Base-by-base conservation (phyloP, 1,140 invertebrate species). In the Daktulosphaira vitifoliae region DNA sequence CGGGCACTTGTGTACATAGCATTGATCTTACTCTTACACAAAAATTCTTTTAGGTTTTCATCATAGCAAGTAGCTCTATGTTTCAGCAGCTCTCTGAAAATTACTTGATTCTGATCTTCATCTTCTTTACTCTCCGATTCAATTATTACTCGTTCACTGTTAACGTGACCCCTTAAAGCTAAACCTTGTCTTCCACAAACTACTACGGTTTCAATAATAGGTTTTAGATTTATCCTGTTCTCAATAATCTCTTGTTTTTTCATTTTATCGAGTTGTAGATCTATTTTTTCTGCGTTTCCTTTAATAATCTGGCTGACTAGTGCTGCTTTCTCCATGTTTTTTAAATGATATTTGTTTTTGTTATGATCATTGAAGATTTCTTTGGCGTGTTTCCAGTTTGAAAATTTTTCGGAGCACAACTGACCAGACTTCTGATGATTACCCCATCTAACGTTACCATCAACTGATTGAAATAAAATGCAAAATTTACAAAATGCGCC, bases 61-160 rank as follows among this genome's bases (percentile, higher is more conserved):
- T 67, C 67, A 4, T 66, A 65, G 18, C 70, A 54, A 29, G 54
- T 38, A n/a, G n/a, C n/a, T 56, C 65, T 29, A 37, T 64, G 69
- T 48, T 68, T 51, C 49, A 71, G 66, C 1, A 71, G 52, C 33
- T 65, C 67, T 62, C 68, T 50, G 48, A 70, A 71, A 65, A 69
- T 70, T 29, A 67, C 68, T 54, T 71, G 59, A 39, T 70, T 71
- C 59, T 62, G 38, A 39, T 66, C 50, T 39, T 37, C 68, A 39
- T 39, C n/a, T 8, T 39, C 38, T 39, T 39, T n/a, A 39, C n/a
- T n/a, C n/a, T n/a, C n/a, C n/a, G n/a, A n/a, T n/a, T n/a, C n/a
- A n/a, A n/a, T n/a, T n/a, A n/a, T n/a, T n/a, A 39, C n/a, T 39
- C 38, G 8, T 65, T 65, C 50, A 39, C 7, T 11, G 56, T 68